Evolutionary conservation across 2,797 vertebrate species (phyloP), one percentile per base, ranked within the genome.

Genomic region (Amniataba percoides): DNA sequence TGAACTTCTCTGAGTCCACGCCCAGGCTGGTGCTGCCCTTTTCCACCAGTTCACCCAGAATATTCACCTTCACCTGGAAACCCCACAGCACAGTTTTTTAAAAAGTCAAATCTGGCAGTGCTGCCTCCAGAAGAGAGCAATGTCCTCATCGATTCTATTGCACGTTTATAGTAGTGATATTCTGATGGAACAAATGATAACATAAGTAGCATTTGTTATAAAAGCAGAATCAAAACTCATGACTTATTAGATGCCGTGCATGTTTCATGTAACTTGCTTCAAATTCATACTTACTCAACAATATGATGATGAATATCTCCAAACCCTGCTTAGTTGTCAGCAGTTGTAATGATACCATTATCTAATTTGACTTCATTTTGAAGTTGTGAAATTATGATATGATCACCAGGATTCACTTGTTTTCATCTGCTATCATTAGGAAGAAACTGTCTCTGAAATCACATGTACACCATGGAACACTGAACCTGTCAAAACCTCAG

Each of bases 41-140:
- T 86, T 98, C 97, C 68, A 99, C 97, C 88, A 97, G 94, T 67
- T 98, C 97, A 1, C 98, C 98, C 87, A 99, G 92, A 71, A 99
- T 94, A 42, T 99, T 99, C 90, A 99, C 97, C 89, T 99, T 99
- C 23, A 97, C 95, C 98, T 99, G 90, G 4, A 70, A 62, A 79
- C n/a, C 56, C 52, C 53, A 63, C 14, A n/a, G 56, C 3, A 18
- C 10, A 45, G 15, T 48, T 61, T 49, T 3, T 56, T 10, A 23
- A 43, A 10, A 6, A 57, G 42, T 34, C 23, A 16, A 11, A 13
- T 49, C 21, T 18, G 56, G 14, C 16, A 31, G 6, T 16, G 2
- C 2, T 10, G 16, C 15, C 14, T 49, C 21, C 19, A 21, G 48
- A n/a, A 27, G 7, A 9, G 16, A 23, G 42, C 15, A 72, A 62